Base-by-base conservation (phyloP, 2,113 vertebrate species). In the Apistogramma diplotaenia region DNA sequence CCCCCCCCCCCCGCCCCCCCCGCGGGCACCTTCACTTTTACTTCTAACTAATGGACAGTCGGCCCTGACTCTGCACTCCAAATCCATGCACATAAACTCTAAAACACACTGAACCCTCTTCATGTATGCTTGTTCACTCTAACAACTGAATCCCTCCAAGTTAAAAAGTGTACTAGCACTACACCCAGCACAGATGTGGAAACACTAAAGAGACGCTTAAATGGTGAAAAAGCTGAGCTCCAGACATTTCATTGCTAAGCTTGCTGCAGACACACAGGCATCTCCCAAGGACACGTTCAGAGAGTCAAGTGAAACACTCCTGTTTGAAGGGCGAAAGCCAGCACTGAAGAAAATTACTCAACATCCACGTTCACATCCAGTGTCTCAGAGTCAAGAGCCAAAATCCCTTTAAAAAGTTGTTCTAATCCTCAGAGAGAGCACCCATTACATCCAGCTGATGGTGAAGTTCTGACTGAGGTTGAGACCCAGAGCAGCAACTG, bases 391-490 rank as follows among this genome's bases (percentile, higher is more conserved):
- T 18, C 29, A 5, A 56, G 76, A 79, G 65, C 13, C 33, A 53
- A 77, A 82, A 21, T 10, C 37, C 37, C 6, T 65, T 43, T 16
- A 49, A 53, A 62, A 35, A 49, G 10, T 54, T 8, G 10, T 59
- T 33, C 33, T 29, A 15, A 74, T 3, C 71, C 25, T 59, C 2
- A n/a, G 2, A 72, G 37, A 23, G 29, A 29, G 56, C 4, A 15
- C 0, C 1, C 13, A 8, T 93, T 91, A 97, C 78, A 92, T 87
- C 97, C 97, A 97, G 82, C 51, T 95, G 91, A 97, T 89, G 56
- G 95, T 95, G 93, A 97, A 97, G 90, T 95, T 95, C 83, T 93
- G 93, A 85, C 59, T 94, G 78, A 97, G 96, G 65, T 87, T 94
- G 37, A 97, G 92, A 40, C 92, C 89, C 0, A 97, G 92, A 71